These are phyloP conservation scores for Tenthredo notha DNA, from an alignment of 2,888 invertebrate species.

Conservation along the genomic window DNA sequence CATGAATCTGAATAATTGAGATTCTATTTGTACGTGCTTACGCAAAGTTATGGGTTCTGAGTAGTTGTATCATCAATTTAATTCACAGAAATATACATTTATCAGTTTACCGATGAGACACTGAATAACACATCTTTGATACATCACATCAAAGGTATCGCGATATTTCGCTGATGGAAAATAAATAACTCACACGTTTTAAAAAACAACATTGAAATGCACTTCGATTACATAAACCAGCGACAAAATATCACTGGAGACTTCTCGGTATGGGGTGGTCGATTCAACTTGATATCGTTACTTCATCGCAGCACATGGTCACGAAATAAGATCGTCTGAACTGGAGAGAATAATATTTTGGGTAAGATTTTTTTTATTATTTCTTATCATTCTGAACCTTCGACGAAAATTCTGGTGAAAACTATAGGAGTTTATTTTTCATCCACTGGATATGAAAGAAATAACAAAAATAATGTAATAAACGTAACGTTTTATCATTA, in stretches of 20 bases:
- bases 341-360: too few relatives aligned
- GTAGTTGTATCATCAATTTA: not conserved
- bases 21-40: not conserved
- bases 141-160: not conserved
- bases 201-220: not conserved
- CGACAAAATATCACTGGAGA: not conserved
- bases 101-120: not conserved
- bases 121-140: not conserved
- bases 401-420: too few relatives aligned
- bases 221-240: not conserved
- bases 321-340: too few relatives aligned
- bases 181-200: not conserved
- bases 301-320: not conserved
- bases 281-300: not conserved
- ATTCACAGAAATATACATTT: not conserved
- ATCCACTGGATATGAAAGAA: too few relatives aligned
- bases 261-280: not conserved
- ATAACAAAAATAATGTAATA: too few relatives aligned
- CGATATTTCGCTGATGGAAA: not conserved
- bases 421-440: too few relatives aligned
- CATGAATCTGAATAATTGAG: not conserved
- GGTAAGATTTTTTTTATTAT: too few relatives aligned
- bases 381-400: too few relatives aligned
- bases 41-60: not conserved
- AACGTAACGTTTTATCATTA: too few relatives aligned